phyloP scores from a whole-genome alignment of 2,113 vertebrate species.

The Thalassarche chlororhynchos region DNA sequence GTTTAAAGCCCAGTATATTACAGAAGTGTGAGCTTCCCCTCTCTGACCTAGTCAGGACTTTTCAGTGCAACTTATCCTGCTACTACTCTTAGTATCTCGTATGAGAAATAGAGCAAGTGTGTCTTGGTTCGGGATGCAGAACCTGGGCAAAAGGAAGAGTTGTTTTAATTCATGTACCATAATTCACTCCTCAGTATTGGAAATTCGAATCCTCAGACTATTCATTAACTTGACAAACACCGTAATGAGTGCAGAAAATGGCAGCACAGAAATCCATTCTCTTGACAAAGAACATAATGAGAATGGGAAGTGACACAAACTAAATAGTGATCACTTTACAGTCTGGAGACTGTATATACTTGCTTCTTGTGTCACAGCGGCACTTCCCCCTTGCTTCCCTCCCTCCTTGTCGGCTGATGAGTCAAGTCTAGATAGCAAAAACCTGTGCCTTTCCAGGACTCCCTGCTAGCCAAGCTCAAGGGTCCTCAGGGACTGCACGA shows the following conservation, averaged over 20 bases:
- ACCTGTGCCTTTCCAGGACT: background rate
- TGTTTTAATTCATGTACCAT: constrained; percentile 50
- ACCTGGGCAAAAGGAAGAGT: background rate
- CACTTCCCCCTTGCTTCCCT: background rate
- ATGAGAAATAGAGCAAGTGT: background rate
- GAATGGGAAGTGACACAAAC: constrained; percentile 64
- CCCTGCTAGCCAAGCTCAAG: background rate
- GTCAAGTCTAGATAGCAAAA: background rate
- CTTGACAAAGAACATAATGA: constrained; percentile 76
- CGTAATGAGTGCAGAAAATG: constrained; percentile 69
- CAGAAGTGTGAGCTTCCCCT: background rate
- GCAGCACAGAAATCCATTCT: constrained; percentile 73
- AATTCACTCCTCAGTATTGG: constrained; percentile 58
- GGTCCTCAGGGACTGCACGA: background rate
- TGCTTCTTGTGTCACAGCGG: background rate
- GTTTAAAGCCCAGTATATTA: constrained; percentile 40
- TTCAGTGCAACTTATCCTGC: background rate
- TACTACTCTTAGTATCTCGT: background rate
- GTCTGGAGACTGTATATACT: constrained; percentile 11
- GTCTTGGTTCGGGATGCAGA: background rate
- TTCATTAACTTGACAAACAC: constrained; percentile 80
- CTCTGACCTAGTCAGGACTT: constrained; percentile 26
- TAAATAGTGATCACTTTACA: constrained; percentile 65
- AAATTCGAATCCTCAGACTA: constrained; percentile 66
- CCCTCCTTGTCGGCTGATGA: background rate